Evolutionary conservation across 2,797 vertebrate genomes (phyloP), one percentile per base, ranked within the genome.

Genomic region (Orientallactaga sibirica): DNA sequence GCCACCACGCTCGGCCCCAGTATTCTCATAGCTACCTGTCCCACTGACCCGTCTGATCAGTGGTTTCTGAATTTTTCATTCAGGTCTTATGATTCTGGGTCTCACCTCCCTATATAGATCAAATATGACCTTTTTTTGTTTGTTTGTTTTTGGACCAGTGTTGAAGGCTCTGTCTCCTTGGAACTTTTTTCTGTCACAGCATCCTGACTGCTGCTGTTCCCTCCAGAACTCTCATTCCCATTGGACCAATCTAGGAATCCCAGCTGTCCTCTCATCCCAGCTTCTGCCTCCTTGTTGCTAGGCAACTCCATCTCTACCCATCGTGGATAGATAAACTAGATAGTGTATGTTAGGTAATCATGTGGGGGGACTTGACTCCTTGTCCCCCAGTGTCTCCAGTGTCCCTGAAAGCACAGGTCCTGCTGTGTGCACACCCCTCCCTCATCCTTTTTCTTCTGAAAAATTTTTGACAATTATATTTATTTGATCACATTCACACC

Each of bases 141-240:
- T 58, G 12, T 58, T 58, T 58, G 16, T 58, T 58, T 58, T 33
- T 73, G 48, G 48, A 11, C 19, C 19, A 48, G 20, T 33, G 12
- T 14, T 25, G 55, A 80, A 90, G 58, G 29, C 1, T 4, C 55
- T 33, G 29, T 52, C n/a, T 41, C 67, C 58, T 92, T 74, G 61
- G n/a, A 24, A 55, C 6, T 7, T 79, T 20, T 33, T 58, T 24
- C 61, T 4, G 2, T 64, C 70, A 20, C 22, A 4, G 64, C 5
- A 29, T 52, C 55, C 41, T 16, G 15, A 15, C 4, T 0, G 1
- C 4, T 0, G 1, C n/a, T 27, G n/a, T 25, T 80, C 41, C 43
- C 33, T 68, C 55, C 55, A 11, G 62, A 77, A 37, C 2, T 64
- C 86, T 80, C 58, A 19, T 52, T 37, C 66, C 75, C 86, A 77